Evolutionary conservation across 2,797 vertebrate genomes (phyloP).

Genomic region (Acipenser ruthenus): DNA sequence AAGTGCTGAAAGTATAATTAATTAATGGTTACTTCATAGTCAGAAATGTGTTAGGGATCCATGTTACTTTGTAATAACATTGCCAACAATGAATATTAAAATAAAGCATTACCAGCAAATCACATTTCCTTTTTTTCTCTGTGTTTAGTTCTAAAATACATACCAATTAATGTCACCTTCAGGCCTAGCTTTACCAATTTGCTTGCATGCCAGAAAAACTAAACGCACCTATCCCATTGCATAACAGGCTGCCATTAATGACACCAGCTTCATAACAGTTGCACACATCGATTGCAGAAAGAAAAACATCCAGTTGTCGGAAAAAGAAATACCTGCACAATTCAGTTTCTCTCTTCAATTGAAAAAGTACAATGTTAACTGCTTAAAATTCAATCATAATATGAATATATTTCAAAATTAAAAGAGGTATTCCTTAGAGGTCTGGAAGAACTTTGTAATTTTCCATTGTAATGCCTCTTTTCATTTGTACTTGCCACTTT

Average conservation of each 20-base stretch:
- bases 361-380: constrained; percentile 46
- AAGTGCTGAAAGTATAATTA: no score
- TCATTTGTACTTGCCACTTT: constrained; percentile 70
- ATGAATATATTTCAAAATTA: constrained; percentile 67
- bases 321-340: constrained; percentile 73
- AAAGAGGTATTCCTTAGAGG: constrained; percentile 53
- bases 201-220: background rate
- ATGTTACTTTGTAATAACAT: no score
- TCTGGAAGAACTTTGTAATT: constrained; percentile 63
- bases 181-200: background rate
- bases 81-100: no score
- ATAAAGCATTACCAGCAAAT: background rate
- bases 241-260: constrained; percentile 53
- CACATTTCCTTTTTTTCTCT: no score
- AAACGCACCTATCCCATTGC: constrained; percentile 47
- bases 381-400: constrained; percentile 64
- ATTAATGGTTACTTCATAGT: no score
- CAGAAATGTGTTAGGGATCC: no score
- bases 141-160: background rate
- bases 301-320: constrained; percentile 57
- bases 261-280: constrained; percentile 66
- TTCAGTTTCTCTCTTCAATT: constrained; percentile 75
- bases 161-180: no score
- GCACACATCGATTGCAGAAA: constrained; percentile 62
- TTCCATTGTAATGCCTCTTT: constrained; percentile 75